Evolutionary conservation across 2,888 invertebrate genomes (phyloP).

Genomic region (Cetonia aurata): DNA sequence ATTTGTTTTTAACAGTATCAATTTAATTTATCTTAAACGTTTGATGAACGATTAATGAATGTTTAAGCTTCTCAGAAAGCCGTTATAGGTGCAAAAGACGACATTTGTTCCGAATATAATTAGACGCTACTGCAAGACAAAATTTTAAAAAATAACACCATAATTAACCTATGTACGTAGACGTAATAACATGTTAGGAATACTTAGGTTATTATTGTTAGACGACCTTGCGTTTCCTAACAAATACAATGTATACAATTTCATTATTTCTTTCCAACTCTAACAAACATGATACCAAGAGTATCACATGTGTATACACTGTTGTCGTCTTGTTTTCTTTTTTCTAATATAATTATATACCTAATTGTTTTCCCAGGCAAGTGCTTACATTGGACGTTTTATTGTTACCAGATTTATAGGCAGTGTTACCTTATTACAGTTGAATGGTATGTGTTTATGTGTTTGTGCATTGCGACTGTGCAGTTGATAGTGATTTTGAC

Average conservation of each 20-base stretch:
- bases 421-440: not conserved
- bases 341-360: slow-evolving; percentile 22
- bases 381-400: slow-evolving; percentile 29
- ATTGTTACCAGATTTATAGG: not conserved
- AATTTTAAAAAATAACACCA: too few species aligned
- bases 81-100: too few species aligned
- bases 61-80: not conserved
- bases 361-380: slow-evolving; percentile 28
- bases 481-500: slow-evolving; percentile 20
- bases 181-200: not conserved
- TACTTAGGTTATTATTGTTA: not conserved
- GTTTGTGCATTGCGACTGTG: slow-evolving; percentile 5
- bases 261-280: slow-evolving; percentile 15
- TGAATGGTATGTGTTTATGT: slow-evolving; percentile 25
- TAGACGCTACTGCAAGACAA: too few species aligned
- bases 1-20: slow-evolving; percentile 22
- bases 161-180: too few species aligned
- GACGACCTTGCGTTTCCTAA: slow-evolving; percentile 14
- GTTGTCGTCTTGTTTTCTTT: not conserved
- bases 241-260: slow-evolving; percentile 17
- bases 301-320: slow-evolving; percentile 5
- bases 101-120: too few species aligned
- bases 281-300: slow-evolving; percentile 26
- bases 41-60: slow-evolving; percentile 12
- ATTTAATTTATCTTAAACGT: slow-evolving; percentile 4